Evolutionary conservation across 2,113 vertebrate species (phyloP), one percentile per base, ranked within the genome.

Genomic region (Notiomystis cincta): DNA sequence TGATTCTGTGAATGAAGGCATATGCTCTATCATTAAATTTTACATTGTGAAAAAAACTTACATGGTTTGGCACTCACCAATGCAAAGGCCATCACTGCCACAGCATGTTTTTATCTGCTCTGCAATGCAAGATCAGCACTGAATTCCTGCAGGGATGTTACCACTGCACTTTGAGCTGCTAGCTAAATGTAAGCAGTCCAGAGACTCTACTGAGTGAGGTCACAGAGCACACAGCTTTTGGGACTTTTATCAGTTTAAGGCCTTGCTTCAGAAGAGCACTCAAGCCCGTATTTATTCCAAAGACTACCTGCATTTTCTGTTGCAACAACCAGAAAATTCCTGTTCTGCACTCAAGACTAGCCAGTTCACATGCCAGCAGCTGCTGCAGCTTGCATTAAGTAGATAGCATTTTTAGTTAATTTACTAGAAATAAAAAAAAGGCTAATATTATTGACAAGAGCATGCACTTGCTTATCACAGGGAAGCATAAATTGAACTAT

Each of bases 61-160:
- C 7, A 33, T 11, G 42, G 30, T 48, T 25, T 51, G 31, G 23
- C 37, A 65, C 23, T 42, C 54, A 69, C 7, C 33, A 61, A 50
- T 0, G 1, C 28, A 58, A 71, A 67, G 25, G 24, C 17, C 28
- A 50, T 24, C 53, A 22, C 6, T 64, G 38, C 44, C 33, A 69
- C 35, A 76, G 67, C 27, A 62, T 2, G 7, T 15, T 80, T 60
- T 11, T 11, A 20, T 38, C 16, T 50, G 66, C 22, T 11, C n/a
- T 0, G 0, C 5, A 4, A 45, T 12, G 11, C 37, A 42, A 42
- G 21, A 28, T 64, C 13, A 60, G 33, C 2, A 0, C 17, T 51
- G 8, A 69, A 69, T 45, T 80, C 35, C 44, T 40, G 48, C 8
- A 51, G 35, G 30, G 38, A 66, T 40, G 10, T 31, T 42, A 50